Evolutionary conservation across 2,113 vertebrate species (phyloP).

Genomic region (Macrotus californicus): DNA sequence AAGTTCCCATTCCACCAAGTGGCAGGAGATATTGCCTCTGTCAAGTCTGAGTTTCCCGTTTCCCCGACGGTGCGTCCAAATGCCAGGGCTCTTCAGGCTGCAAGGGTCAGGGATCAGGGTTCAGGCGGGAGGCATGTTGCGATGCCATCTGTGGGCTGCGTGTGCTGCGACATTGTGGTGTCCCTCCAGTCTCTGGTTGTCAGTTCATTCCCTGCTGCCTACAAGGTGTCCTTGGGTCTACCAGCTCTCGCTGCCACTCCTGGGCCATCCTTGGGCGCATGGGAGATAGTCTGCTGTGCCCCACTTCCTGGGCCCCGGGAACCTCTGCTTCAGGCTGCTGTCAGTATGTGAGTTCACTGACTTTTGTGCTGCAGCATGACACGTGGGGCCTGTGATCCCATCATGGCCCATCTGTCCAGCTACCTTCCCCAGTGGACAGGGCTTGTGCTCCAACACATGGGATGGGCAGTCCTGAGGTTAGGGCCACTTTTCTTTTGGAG

Average conservation of each 20-base stretch:
- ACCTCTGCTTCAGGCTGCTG: neutral
- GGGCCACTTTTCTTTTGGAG: neutral
- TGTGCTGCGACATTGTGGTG: neutral
- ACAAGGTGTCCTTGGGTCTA: fast-evolving
- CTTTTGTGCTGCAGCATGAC: fast-evolving
- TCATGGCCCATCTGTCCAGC: neutral
- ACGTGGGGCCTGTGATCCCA: fast-evolving
- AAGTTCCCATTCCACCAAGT: neutral
- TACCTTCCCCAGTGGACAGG: fast-evolving
- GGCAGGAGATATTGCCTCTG: neutral
- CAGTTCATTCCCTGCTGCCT: too few species aligned
- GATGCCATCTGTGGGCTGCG: fast-evolving
- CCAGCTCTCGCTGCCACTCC: neutral
- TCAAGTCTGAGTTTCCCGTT: neutral
- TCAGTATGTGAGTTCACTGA: neutral
- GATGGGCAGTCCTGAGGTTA: neutral
- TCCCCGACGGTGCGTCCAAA: neutral
- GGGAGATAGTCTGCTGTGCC: neutral
- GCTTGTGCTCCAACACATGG: too few species aligned
- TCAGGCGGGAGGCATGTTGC: fast-evolving
- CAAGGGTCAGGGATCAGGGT: too few species aligned
- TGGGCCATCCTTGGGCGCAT: too few species aligned
- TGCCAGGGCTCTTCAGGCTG: fast-evolving
- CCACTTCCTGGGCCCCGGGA: neutral
- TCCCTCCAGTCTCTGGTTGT: neutral